phyloP scores from a whole-genome alignment of 2,113 vertebrate genomes.

The Haemorhous mexicanus region DNA sequence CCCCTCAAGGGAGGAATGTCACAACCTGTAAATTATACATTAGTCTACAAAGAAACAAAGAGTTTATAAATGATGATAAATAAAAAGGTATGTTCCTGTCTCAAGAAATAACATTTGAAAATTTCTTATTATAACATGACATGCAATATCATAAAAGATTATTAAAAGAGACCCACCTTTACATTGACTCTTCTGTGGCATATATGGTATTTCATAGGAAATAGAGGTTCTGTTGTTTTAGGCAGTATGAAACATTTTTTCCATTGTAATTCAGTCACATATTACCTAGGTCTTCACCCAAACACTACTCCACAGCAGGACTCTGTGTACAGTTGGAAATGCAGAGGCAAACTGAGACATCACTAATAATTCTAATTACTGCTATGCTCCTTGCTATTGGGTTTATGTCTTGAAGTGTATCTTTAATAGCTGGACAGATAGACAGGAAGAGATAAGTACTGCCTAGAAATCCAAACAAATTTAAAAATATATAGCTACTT shows the following conservation, averaged over 20 bases:
- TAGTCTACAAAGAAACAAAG: background rate
- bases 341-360: background rate
- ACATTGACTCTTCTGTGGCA: background rate
- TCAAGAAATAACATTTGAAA: background rate
- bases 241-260: background rate
- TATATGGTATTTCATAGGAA: background rate
- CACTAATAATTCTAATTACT: background rate
- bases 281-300: background rate
- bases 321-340: background rate
- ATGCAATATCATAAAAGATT: background rate
- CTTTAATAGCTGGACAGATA: background rate
- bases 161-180: background rate
- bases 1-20: rapidly evolving
- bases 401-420: background rate
- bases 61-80: background rate
- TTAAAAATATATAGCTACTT: background rate
- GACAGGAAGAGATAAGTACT: background rate
- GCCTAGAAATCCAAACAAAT: background rate
- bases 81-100: background rate
- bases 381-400: background rate
- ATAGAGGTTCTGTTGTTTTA: background rate
- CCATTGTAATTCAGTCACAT: background rate
- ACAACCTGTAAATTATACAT: background rate
- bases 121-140: background rate
- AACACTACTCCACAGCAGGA: background rate